These are phyloP conservation scores for Bimastos eiseni DNA, from an alignment of 2,888 invertebrate species.

Conservation along the genomic window DNA sequence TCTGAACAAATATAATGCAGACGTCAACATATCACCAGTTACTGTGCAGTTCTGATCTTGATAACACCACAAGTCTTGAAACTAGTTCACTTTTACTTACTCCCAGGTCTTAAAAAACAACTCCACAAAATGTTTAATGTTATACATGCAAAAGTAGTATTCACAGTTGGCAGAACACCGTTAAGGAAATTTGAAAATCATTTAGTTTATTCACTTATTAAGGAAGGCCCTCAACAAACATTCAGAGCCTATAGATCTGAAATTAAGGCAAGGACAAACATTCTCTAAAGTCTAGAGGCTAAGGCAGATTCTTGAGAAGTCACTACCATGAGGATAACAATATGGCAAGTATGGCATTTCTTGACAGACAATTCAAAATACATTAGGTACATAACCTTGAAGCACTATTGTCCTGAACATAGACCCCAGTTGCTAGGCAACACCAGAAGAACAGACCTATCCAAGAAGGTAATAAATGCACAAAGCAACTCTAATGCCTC, in stretches of 20 bases:
- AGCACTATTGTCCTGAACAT: too few species aligned
- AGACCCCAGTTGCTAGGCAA: too few species aligned
- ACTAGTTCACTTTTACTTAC: too few species aligned
- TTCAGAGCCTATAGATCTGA: background rate
- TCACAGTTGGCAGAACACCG: background rate
- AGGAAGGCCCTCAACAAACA: background rate
- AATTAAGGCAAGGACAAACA: background rate
- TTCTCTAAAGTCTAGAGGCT: background rate
- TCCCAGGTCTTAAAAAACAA: background rate
- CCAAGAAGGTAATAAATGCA: too few species aligned
- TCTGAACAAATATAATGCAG: background rate
- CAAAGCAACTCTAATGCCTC: too few species aligned
- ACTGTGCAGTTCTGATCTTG: background rate
- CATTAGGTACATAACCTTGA: too few species aligned
- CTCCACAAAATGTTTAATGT: background rate
- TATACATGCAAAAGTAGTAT: background rate
- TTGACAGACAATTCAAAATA: too few species aligned
- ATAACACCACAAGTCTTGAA: background rate
- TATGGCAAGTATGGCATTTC: too few species aligned
- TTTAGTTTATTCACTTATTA: background rate
- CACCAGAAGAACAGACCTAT: too few species aligned
- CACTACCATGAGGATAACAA: too few species aligned
- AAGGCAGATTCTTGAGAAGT: too few species aligned
- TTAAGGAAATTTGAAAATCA: background rate
- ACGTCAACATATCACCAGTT: background rate